These are phyloP conservation scores for Hoplodrina blanda DNA, from an alignment of 2,888 invertebrate genomes.

Conservation along the genomic window DNA sequence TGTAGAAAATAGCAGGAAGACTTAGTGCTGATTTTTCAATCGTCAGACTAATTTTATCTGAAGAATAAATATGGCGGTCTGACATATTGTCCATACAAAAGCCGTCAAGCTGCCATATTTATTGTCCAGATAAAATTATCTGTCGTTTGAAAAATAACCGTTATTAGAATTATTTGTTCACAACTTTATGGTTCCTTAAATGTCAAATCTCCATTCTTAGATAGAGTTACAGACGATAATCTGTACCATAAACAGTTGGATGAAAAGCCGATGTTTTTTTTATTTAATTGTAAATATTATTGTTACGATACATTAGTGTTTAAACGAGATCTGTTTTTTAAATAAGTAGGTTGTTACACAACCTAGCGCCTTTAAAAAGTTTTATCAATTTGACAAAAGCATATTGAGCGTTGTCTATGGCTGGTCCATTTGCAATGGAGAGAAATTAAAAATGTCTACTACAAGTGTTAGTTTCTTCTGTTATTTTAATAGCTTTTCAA, in stretches of 20 bases:
- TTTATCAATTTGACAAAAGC: constrained; percentile 79
- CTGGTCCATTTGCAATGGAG: constrained; percentile 73
- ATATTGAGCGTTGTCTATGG: constrained; percentile 67
- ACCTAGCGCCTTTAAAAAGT: constrained; percentile 66
- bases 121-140: too few species aligned
- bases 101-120: too few species aligned
- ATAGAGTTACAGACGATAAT: constrained; percentile 35
- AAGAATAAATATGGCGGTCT: too few species aligned
- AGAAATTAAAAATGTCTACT: constrained; percentile 57
- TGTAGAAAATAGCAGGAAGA: not conserved
- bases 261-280: constrained; percentile 66
- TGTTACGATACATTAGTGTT: constrained; percentile 80
- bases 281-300: constrained; percentile 83
- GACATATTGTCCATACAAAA: too few species aligned
- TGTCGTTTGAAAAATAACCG: too few species aligned
- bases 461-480: constrained; percentile 55
- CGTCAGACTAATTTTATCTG: too few species aligned
- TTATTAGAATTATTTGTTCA: not conserved
- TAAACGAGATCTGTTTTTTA: constrained; percentile 84
- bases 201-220: constrained; percentile 50
- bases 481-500: constrained; percentile 41
- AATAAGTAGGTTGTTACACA: constrained; percentile 75
- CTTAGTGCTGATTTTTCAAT: too few species aligned
- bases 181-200: constrained; percentile 22
- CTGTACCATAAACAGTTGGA: constrained; percentile 53